Conservation (phyloP, 2,888 invertebrate species). For the Fragum fragum region DNA sequence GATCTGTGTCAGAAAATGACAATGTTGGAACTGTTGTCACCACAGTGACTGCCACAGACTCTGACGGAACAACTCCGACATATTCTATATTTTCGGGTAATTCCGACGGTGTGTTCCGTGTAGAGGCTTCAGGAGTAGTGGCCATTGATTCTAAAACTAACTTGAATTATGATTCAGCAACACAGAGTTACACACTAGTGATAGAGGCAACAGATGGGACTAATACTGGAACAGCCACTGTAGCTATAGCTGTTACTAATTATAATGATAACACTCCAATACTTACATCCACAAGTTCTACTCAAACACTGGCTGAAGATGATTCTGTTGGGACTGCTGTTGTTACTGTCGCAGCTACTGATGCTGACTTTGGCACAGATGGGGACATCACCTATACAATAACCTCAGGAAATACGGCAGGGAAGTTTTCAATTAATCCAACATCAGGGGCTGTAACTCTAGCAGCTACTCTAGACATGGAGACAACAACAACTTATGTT, state of each 20-base stretch:
- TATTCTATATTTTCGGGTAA: conserved; percentile 64
- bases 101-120: conserved; percentile 52
- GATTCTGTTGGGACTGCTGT: conserved; percentile 47
- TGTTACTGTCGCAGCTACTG: conserved; percentile 61
- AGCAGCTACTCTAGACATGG: conserved; percentile 57
- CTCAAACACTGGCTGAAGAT: conserved; percentile 66
- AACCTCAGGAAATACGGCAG: conserved; percentile 43
- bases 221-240: conserved; percentile 68
- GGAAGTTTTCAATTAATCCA: conserved; percentile 57
- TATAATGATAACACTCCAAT: conserved; percentile 73
- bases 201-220: conserved; percentile 72
- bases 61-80: conserved; percentile 38
- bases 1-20: conserved; percentile 72
- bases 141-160: conserved; percentile 43
- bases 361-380: conserved; percentile 66
- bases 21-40: conserved; percentile 57
- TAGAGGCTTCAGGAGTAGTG: conserved; percentile 56
- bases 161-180: conserved; percentile 75
- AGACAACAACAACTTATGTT: conserved; percentile 40
- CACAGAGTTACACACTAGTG: conserved; percentile 71
- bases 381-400: conserved; percentile 54
- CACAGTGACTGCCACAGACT: conserved; percentile 71
- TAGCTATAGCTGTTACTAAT: conserved; percentile 90
- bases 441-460: conserved; percentile 57
- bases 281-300: conserved; percentile 59